Evolutionary conservation across 2,888 invertebrate species (phyloP).

Genomic region (Drosophila anomelani): DNA sequence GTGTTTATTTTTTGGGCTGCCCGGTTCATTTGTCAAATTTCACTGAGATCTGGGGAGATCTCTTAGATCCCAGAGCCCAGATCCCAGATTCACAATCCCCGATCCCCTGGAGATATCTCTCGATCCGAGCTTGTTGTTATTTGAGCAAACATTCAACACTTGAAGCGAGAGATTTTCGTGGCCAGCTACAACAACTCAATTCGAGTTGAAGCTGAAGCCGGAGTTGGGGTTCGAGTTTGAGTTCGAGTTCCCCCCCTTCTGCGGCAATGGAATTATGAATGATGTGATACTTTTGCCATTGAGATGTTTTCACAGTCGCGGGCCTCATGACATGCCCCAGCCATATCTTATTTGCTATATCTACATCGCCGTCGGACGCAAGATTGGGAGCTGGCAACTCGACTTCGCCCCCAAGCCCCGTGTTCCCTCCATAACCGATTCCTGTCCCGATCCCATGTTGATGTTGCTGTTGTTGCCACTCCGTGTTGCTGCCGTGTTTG

Average conservation of each 20-base stretch:
- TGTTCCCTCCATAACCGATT: neutral
- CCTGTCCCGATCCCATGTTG: neutral
- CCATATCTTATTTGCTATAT: constrained; percentile 78
- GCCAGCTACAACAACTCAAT: constrained; percentile 79
- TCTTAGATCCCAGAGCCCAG: constrained; percentile 54
- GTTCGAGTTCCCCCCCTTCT: constrained; percentile 31
- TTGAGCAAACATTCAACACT: constrained; percentile 81
- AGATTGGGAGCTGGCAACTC: constrained; percentile 51
- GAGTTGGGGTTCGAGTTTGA: neutral
- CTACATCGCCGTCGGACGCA: constrained; percentile 70
- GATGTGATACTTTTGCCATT: constrained; percentile 80
- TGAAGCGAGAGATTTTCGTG: constrained; percentile 77
- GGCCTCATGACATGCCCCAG: constrained; percentile 77
- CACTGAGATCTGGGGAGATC: constrained; percentile 70
- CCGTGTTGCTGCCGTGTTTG: constrained; percentile 64
- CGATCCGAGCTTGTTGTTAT: constrained; percentile 67
- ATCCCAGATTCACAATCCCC: constrained; percentile 21
- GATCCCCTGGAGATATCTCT: constrained; percentile 40
- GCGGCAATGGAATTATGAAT: constrained; percentile 81
- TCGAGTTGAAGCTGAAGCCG: constrained; percentile 19
- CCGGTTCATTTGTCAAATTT: constrained; percentile 78
- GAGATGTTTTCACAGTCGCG: constrained; percentile 81
- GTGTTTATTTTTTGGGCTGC: constrained; percentile 43
- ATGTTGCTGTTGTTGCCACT: constrained; percentile 27
- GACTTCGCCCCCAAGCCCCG: constrained; percentile 36